Base-by-base conservation (phyloP, 1,140 invertebrate species). In the Centruroides vittatus region DNA sequence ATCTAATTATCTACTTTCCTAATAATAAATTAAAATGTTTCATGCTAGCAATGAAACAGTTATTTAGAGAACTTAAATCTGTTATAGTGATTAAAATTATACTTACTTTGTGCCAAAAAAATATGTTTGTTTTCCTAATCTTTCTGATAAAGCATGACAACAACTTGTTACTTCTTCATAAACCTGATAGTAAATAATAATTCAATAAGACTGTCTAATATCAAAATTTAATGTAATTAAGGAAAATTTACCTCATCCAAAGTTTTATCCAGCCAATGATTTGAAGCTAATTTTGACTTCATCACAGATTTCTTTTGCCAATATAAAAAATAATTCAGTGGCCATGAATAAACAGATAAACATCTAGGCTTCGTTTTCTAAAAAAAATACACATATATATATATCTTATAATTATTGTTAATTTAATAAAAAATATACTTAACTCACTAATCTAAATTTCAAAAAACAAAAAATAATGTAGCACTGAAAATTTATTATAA, bases 291-390 rank as follows among this genome's bases (percentile, higher is more conserved):
- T 59, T 82, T 78, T 65, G 85, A 84, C 5, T 83, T 75, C 0
- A 92, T 81, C 61, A 83, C 80, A 41, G 78, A 76, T 62, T 84
- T 78, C 71, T 95, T 96, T 50, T 82, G 76, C 72, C 83, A 84
- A 5, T 88, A 91, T 68, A 96, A 77, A 53, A 93, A 74, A 66
- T 83, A 76, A 71, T 89, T 92, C 1, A 98, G 73, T 0, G 95
- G 94, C 86, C 91, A 98, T 0, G 93, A 89, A 77, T 92, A 92
- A 3, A 89, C 86, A 3, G 85, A 88, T 0, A 90, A 88, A 74
- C 93, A 88, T 23, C 94, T 79, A 0, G 80, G 79, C 60, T 84
- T 85, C 0, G 94, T 98, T 0, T 94, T 70, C 49, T 59, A 58
- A 50, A 54, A 7, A 55, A 23, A 23, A 23, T 2, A 23, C 23